Percentiles rank a stretch among this genome's conserved stretches.
phyloP scores from a whole-genome alignment of 2,888 invertebrate species.

The Cryptus viduatorius region DNA sequence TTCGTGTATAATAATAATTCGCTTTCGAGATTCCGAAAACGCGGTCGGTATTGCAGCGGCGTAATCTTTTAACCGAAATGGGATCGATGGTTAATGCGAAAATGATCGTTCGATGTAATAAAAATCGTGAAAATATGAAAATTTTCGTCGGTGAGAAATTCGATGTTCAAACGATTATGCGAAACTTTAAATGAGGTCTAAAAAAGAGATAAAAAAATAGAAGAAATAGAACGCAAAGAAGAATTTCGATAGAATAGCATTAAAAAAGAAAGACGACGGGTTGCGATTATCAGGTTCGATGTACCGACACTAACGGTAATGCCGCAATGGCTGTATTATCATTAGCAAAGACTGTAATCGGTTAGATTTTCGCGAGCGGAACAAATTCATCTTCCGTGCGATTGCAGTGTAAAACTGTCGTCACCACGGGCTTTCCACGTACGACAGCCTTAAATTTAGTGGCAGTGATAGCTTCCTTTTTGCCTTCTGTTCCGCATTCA shows the following conservation, averaged over 20 bases:
- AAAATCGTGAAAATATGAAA: too few relatives aligned
- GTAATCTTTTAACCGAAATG: too few relatives aligned
- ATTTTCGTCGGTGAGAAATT: too few relatives aligned
- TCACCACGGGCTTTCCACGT: background rate
- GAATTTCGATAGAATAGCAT: background rate
- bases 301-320: background rate
- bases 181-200: too few relatives aligned
- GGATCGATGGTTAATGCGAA: too few relatives aligned
- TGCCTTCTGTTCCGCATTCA: slow-evolving; percentile 34
- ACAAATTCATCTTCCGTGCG: slow-evolving; percentile 23
- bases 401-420: slow-evolving; percentile 36
- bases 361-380: slow-evolving; percentile 23
- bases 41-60: too few relatives aligned
- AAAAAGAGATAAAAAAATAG: background rate
- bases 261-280: background rate
- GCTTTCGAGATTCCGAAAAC: too few relatives aligned
- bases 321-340: background rate
- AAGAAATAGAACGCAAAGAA: background rate
- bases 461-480: slow-evolving; percentile 23
- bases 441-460: slow-evolving; percentile 1
- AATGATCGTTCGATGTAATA: too few relatives aligned
- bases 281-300: background rate
- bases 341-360: background rate
- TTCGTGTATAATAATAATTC: too few relatives aligned
- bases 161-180: too few relatives aligned